Evolutionary conservation across 2,888 invertebrate genomes (phyloP), one percentile per base, ranked within the genome.

Genomic region (Ichneumon xanthorius): DNA sequence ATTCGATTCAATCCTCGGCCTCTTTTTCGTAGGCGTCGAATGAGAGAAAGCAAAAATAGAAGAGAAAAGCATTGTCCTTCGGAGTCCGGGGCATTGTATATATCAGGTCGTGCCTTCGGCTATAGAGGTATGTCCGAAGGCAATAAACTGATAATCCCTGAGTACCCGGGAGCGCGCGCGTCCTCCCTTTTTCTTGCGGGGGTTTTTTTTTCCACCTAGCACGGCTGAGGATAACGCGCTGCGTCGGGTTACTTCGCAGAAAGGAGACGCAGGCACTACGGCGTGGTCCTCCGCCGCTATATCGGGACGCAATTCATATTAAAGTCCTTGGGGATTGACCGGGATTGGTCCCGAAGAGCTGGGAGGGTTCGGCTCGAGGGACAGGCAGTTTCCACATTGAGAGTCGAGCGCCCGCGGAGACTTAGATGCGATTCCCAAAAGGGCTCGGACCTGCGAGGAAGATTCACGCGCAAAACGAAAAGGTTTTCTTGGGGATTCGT

Each of bases 291-390:
- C 11, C n/a, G n/a, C 19, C 19, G 37, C 40, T 82, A 83, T 80
- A 85, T 82, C 80, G 75, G 63, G 68, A 83, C 82, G 55, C 90
- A 91, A 92, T 92, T 92, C 91, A 92, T 91, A 92, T 92, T 89
- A 89, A 92, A 91, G 90, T 91, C 91, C 89, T 89, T 84, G 78
- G 91, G 90, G 92, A 90, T 88, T 89, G 87, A 85, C 87, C 82
- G 88, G 91, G 90, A 91, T 90, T 88, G 90, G 91, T 89, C 87
- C 89, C 86, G 81, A 85, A 77, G 90, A 89, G 91, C 89, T 65
- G 50, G 40, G 65, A 67, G 67, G 67, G 67, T 22, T 55, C 14
- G 63, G 40, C 67, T 37, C 88, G 53, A 90, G 87, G 90, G 90
- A 87, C 90, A 90, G 89, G 88, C 89, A 89, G 88, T 89, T 89